Evolutionary conservation across 2,888 invertebrate genomes (phyloP).

Genomic region (Cheilosia grossa): DNA sequence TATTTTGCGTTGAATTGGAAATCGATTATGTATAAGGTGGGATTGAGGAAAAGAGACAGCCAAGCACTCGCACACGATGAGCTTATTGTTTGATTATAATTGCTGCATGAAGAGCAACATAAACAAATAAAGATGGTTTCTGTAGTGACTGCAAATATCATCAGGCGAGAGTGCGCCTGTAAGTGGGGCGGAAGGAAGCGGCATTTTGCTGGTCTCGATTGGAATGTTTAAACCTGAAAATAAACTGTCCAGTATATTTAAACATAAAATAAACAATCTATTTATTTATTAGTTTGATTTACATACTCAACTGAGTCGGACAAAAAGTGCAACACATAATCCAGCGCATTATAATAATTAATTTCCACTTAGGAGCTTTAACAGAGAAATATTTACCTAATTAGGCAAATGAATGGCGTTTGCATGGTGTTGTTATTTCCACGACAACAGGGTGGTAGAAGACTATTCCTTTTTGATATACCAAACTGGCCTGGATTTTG

Average conservation of each 20-base stretch:
- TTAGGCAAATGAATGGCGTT: constrained; percentile 1
- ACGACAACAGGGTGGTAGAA: not conserved
- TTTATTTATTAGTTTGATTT: too few species aligned
- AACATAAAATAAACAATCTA: too few species aligned
- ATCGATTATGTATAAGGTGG: constrained; percentile 70
- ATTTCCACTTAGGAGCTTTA: constrained; percentile 26
- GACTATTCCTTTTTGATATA: too few species aligned
- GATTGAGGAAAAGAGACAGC: constrained; percentile 41
- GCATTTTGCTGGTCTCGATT: too few species aligned
- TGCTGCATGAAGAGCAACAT: constrained; percentile 22
- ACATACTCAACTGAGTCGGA: not conserved
- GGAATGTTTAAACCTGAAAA: too few species aligned
- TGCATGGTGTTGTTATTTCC: not conserved
- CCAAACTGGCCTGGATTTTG: too few species aligned
- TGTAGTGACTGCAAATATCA: not conserved
- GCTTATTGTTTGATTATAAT: constrained; percentile 49
- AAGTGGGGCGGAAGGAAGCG: too few species aligned
- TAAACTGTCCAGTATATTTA: too few species aligned
- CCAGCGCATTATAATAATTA: constrained; percentile 21
- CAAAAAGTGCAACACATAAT: constrained; percentile 19
- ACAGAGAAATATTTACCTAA: not conserved
- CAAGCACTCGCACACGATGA: not conserved
- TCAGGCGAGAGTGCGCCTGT: not conserved
- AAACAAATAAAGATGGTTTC: constrained; percentile 2
- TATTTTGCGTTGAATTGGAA: constrained; percentile 72